These are phyloP conservation scores for Sebastolobus alascanus DNA, from an alignment of 2,797 vertebrate species.

Conservation along the genomic window DNA sequence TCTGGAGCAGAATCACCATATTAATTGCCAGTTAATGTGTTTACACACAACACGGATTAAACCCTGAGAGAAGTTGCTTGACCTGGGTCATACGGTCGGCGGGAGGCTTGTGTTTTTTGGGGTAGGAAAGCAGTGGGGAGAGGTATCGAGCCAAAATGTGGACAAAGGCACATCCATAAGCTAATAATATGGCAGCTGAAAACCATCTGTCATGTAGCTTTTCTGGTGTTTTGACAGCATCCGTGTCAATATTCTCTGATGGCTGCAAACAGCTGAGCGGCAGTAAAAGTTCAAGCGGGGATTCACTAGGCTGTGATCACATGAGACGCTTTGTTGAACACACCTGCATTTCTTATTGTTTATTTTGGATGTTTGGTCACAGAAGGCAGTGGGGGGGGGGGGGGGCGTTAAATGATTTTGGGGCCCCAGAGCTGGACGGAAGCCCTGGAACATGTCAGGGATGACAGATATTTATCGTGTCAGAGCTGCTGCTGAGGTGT, in stretches of 20 bases:
- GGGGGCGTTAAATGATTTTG: conserved; percentile 39
- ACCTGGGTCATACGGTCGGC: conserved; percentile 64
- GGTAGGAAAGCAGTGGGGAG: conserved; percentile 35
- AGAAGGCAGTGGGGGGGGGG: conserved; percentile 10
- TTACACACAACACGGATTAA: conserved; percentile 78
- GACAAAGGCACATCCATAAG: conserved; percentile 46
- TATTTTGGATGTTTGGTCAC: conserved; percentile 50
- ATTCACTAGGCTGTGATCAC: conserved; percentile 38
- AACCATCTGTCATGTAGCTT: conserved; percentile 56
- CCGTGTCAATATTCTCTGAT: conserved; percentile 35
- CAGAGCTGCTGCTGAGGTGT: conserved; percentile 12
- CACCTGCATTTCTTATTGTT: conserved; percentile 65
- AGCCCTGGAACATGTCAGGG: conserved; percentile 34
- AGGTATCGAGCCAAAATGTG: conserved; percentile 37
- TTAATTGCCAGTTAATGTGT: conserved; percentile 82
- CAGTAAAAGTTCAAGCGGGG: conserved; percentile 37
- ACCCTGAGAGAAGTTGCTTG: conserved; percentile 68
- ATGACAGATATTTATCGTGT: conserved; percentile 30
- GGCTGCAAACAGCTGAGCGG: conserved; percentile 30
- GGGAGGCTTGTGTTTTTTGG: conserved; percentile 47
- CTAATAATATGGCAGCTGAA: conserved; percentile 49
- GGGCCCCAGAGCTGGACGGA: conserved; percentile 30
- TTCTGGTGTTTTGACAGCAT: conserved; percentile 30
- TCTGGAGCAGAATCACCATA: conserved; percentile 82
- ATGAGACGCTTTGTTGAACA: conserved; percentile 44